These are phyloP conservation scores for Phyllostomus hastatus DNA, from an alignment of 2,113 vertebrate species.

Conservation along the genomic window DNA sequence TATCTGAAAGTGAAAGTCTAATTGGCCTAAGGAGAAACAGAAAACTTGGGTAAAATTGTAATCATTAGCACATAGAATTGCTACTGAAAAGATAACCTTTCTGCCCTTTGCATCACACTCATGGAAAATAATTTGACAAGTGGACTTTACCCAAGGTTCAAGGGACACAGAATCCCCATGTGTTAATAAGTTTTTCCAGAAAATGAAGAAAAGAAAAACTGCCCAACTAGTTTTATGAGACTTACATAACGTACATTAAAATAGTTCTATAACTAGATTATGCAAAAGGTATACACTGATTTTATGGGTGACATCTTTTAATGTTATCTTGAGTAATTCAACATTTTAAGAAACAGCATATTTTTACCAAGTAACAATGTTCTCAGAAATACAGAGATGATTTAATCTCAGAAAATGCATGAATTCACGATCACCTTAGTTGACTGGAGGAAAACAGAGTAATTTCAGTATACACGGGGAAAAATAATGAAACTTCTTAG, in stretches of 20 bases:
- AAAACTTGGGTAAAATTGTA: background rate
- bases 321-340: background rate
- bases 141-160: background rate
- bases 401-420: background rate
- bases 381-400: background rate
- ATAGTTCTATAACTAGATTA: background rate
- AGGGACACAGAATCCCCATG: background rate
- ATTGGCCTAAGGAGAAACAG: background rate
- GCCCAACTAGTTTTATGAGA: background rate
- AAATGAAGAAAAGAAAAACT: background rate
- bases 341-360: background rate
- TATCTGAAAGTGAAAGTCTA: conserved; percentile 9
- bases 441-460: background rate
- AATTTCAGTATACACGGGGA: background rate
- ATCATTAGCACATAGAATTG: background rate
- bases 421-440: background rate
- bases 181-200: background rate
- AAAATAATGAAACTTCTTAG: background rate
- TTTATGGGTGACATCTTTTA: background rate
- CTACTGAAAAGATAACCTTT: background rate
- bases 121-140: conserved; percentile 3
- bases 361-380: background rate
- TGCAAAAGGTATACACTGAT: background rate
- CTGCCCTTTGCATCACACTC: background rate
- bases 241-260: background rate